Conservation (phyloP, 2,797 vertebrate genomes). For the Lutjanus argentimaculatus region DNA sequence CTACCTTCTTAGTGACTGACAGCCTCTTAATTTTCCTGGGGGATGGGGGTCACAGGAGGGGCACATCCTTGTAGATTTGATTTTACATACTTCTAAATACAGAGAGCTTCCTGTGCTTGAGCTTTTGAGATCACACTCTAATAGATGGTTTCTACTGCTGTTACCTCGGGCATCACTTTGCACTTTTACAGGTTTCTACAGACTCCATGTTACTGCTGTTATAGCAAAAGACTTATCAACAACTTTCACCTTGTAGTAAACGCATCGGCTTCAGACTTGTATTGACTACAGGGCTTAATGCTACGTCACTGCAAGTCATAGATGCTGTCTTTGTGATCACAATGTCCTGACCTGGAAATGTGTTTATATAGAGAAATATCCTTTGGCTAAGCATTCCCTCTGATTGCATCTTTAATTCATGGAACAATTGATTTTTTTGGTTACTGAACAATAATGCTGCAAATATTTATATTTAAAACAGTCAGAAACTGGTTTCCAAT, state of each 20-base stretch:
- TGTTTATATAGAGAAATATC: neutral
- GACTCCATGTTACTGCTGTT: neutral
- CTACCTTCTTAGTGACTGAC: slow-evolving; percentile 45
- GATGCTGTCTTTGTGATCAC: neutral
- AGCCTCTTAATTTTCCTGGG: slow-evolving; percentile 36
- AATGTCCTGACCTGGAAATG: neutral
- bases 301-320: neutral
- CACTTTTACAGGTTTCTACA: slow-evolving; percentile 6
- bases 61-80: slow-evolving; percentile 25
- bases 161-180: slow-evolving; percentile 4
- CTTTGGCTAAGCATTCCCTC: neutral
- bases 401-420: neutral
- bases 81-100: slow-evolving; percentile 8
- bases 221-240: neutral
- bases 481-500: neutral
- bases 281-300: neutral
- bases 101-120: neutral
- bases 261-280: neutral
- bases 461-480: neutral
- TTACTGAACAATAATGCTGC: neutral
- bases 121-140: slow-evolving; percentile 18
- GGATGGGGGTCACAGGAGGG: slow-evolving; percentile 27
- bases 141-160: slow-evolving; percentile 1
- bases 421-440: neutral
- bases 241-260: neutral